Evolutionary conservation across 2,113 vertebrate genomes (phyloP), one percentile per base, ranked within the genome.

Genomic region (Neolamprologus falcicula): DNA sequence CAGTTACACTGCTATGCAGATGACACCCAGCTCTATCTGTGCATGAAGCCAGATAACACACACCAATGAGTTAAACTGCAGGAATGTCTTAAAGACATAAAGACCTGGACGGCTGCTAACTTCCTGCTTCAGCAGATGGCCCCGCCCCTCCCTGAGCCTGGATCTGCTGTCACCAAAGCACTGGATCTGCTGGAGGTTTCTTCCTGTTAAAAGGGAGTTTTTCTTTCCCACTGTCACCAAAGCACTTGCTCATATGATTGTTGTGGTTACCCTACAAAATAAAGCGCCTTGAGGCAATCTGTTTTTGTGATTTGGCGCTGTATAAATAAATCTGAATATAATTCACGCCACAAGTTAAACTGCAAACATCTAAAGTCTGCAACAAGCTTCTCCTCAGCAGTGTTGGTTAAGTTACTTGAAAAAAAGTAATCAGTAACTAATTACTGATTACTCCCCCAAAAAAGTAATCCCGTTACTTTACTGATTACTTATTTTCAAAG

Each of bases 51-150:
- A 61, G 28, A 19, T 61, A 33, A 10, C 16, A 61, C 57, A 61
- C 57, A 33, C 14, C 14, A 33, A 6, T 61, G 0, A 61, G 9
- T n/a, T 53, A 0, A 53, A 53, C 52, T 53, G 2, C 52, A 53
- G 52, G 52, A 53, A 21, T 21, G 24, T 57, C 24, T 57, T 26
- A 26, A 57, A 57, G 24, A 57, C 24, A 55, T 5, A 57, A 26
- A 55, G 21, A 26, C 24, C 12, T 14, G 54, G 54, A 57, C 0
- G 0, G 24, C 7, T 0, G 0, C 0, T 57, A 57, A 57, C 12
- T 57, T 57, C 0, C 55, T 57, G 55, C 24, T 57, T 28, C 24
- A 8, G 55, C 3, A 57, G 55, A 0, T 28, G 54, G 54, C 54
- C 54, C 24, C 24, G 12, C 24, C 54, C 24, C 54, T 57, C 7